Conservation (phyloP, 2,797 vertebrate genomes). For the Lithobates sylvaticus region DNA sequence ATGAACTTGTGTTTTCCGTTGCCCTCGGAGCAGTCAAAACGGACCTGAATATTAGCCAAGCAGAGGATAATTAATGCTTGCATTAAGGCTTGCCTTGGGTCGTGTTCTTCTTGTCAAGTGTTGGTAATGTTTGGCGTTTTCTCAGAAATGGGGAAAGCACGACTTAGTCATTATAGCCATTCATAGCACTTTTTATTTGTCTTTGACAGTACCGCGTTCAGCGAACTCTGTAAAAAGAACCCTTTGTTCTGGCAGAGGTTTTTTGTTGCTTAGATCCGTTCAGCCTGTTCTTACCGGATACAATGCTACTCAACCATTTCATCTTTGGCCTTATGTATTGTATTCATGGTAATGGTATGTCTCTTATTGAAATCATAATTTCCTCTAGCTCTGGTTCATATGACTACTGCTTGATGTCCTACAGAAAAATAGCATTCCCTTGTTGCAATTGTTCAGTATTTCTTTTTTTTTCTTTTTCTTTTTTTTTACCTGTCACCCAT, state of each 20-base stretch:
- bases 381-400: not conserved
- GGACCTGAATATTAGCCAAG: not conserved
- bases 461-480: not conserved
- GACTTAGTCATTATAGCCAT: not conserved
- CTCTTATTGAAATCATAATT: conserved; percentile 25
- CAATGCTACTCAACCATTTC: conserved; percentile 25
- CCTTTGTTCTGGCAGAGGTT: conserved; percentile 29
- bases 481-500: not conserved
- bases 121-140: conserved; percentile 1
- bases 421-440: not conserved
- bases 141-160: not conserved
- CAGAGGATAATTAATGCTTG: not conserved
- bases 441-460: no score
- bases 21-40: not conserved
- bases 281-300: conserved; percentile 7
- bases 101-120: not conserved
- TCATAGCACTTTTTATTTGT: not conserved
- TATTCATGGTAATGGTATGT: conserved; percentile 20
- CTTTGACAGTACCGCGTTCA: conserved; percentile 10
- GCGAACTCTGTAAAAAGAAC: conserved; percentile 1
- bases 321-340: conserved; percentile 25
- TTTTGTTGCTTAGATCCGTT: conserved; percentile 18
- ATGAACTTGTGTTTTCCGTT: not conserved
- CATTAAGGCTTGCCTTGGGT: not conserved
- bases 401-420: not conserved